phyloP scores from a whole-genome alignment of 2,113 vertebrate genomes.

The Toxostoma redivivum region DNA sequence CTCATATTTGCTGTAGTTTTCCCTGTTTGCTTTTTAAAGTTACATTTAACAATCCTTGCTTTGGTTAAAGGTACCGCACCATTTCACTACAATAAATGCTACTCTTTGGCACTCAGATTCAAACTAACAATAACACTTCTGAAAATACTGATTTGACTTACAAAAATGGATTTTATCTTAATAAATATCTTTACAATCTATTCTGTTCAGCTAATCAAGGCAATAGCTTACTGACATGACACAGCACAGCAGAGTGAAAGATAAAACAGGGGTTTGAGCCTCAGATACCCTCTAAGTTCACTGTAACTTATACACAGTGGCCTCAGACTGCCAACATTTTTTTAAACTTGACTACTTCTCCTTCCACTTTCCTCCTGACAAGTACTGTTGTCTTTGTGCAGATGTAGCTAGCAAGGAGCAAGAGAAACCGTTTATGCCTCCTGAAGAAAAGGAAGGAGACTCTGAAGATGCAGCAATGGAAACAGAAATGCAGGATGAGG shows the following conservation, averaged over 20 bases:
- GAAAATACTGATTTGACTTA: not conserved
- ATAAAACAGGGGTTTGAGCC: not conserved
- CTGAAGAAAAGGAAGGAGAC: conserved; percentile 64
- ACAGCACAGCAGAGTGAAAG: not conserved
- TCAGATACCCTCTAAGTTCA: not conserved
- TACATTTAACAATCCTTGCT: not conserved
- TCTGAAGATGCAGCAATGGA: conserved; percentile 78
- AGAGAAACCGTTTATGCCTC: conserved; percentile 72
- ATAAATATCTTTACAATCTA: not conserved
- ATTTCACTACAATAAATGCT: not conserved
- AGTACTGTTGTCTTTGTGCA: conserved; percentile 30
- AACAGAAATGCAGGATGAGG: conserved; percentile 73
- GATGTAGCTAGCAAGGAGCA: conserved; percentile 92
- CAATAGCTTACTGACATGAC: not conserved
- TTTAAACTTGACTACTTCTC: not conserved
- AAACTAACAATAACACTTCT: not conserved
- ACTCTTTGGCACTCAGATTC: not conserved
- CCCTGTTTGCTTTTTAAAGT: not conserved
- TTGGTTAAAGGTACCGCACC: not conserved
- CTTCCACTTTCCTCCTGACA: not conserved
- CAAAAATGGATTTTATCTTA: not conserved
- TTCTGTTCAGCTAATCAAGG: not conserved
- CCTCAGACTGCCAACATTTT: not conserved
- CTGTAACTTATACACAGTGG: not conserved
- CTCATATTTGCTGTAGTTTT: not conserved